A percentile compares a stretch with the other conserved stretches of the same genome.
phyloP scores from a whole-genome alignment of 2,113 vertebrate genomes.

The Corydoras sp. region DNA sequence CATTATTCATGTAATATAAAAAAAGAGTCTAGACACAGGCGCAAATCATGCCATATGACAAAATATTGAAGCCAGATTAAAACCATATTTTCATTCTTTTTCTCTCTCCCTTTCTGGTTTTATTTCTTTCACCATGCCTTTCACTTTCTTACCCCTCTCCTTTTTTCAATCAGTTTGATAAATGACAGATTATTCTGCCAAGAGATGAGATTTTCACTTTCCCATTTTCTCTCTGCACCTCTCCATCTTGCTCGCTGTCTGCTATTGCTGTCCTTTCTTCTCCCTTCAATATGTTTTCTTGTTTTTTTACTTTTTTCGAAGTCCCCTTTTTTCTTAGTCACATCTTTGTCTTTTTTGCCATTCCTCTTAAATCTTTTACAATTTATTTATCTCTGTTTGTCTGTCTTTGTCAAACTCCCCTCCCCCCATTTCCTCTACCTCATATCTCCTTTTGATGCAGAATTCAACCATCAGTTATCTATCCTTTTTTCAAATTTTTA shows the following conservation, averaged over 20 bases:
- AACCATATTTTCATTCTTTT: slow-evolving; percentile 45
- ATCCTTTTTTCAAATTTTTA: slow-evolving; percentile 29
- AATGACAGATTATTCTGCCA: slow-evolving; percentile 66
- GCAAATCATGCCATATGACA: slow-evolving; percentile 7
- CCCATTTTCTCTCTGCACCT: slow-evolving; percentile 25
- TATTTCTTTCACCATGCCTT: slow-evolving; percentile 21
- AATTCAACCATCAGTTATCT: slow-evolving; percentile 53
- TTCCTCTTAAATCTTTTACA: slow-evolving; percentile 31
- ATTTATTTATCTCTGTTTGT: slow-evolving; percentile 35
- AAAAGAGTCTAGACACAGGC: slow-evolving; percentile 56
- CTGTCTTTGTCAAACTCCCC: not conserved
- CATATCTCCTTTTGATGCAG: slow-evolving; percentile 42
- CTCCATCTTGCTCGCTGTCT: slow-evolving; percentile 13
- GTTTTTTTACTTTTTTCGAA: slow-evolving; percentile 20
- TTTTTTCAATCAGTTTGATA: slow-evolving; percentile 64
- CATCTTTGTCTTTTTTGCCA: slow-evolving; percentile 27
- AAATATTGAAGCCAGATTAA: slow-evolving; percentile 44
- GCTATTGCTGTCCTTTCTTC: slow-evolving; percentile 22
- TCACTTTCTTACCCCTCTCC: slow-evolving; percentile 23
- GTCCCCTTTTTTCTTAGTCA: slow-evolving; percentile 10
- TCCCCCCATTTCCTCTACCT: slow-evolving; percentile 19
- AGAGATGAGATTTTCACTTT: slow-evolving; percentile 64
- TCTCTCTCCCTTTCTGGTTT: slow-evolving; percentile 23
- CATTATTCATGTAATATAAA: slow-evolving; percentile 69
- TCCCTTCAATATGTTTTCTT: slow-evolving; percentile 33